Base-by-base conservation (phyloP, 2,888 invertebrate species). In the Micoletzkya japonica region DNA sequence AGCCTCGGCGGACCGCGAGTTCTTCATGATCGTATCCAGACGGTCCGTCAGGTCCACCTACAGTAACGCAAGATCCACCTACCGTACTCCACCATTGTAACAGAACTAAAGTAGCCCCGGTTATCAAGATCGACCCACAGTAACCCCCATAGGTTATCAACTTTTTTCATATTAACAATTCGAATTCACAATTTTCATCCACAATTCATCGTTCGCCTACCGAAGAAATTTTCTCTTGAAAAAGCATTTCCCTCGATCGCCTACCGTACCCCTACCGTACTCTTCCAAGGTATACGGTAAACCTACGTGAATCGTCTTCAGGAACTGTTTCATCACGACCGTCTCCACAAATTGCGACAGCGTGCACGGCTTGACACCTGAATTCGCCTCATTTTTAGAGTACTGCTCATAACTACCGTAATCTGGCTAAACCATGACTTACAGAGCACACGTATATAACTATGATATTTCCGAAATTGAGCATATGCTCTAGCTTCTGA, bases 301-400 rank as follows among this genome's bases (percentile, higher is more conserved):
- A 63, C 67, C 44, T 3, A 67, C 67, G 44, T 67, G 39, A 24
- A 67, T 10, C n/a, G 56, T 24, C 34, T 37, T 39, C 2, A 67
- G 37, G 57, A 67, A 67, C 30, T 67, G 56, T 44, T 67, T 57
- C 67, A 67, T 67, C 7, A 67, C 56, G 14, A 67, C 56, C 30
- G 39, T 30, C n/a, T 67, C 67, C 17, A 67, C 57, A 24, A 67
- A 67, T 37, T 57, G 56, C 26, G 67, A 67, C 2, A 67, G 67
- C 20, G 67, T 67, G 32, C 67, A 67, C 37, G 67, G 67, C 14
- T 67, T 67, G 30, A 67, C 57, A 20, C 67, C 67, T 66, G 37
- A 10, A 66, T 17, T 32, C 17, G n/a, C n/a, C n/a, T n/a, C n/a
- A n/a, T n/a, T n/a, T n/a, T n/a, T n/a, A n/a, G n/a, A n/a, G n/a